Evolutionary conservation across 2,888 invertebrate genomes (phyloP).

Genomic region (Xestia ashworthii): DNA sequence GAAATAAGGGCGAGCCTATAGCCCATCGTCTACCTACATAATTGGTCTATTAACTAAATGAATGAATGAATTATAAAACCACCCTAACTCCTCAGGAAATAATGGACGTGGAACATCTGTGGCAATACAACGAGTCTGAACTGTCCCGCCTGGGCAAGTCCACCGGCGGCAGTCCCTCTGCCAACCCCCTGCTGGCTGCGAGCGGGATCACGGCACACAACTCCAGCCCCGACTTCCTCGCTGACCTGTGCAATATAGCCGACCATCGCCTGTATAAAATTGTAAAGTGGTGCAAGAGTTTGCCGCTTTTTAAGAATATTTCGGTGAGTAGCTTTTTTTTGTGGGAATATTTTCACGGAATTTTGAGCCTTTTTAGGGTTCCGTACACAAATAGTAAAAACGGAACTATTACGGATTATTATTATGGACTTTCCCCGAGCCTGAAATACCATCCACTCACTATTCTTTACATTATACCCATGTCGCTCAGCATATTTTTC

Average conservation of each 20-base stretch:
- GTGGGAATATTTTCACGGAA: too few species aligned
- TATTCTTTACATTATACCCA: too few species aligned
- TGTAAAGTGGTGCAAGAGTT: slow-evolving; percentile 99
- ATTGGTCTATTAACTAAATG: too few species aligned
- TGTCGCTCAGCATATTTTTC: too few species aligned
- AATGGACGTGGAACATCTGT: slow-evolving; percentile 98
- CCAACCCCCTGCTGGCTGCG: slow-evolving; percentile 86
- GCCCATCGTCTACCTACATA: background rate
- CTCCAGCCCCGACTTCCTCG: slow-evolving; percentile 95
- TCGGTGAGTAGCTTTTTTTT: slow-evolving; percentile 91
- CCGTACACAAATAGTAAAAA: too few species aligned
- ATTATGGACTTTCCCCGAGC: too few species aligned
- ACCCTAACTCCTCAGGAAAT: slow-evolving; percentile 92
- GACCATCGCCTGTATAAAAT: slow-evolving; percentile 99
- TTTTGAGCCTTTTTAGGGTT: too few species aligned
- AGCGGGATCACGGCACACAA: slow-evolving; percentile 90
- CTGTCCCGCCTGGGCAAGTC: slow-evolving; percentile 91
- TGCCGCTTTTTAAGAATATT: slow-evolving; percentile 98
- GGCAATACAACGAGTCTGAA: slow-evolving; percentile 98
- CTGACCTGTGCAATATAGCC: slow-evolving; percentile 97
- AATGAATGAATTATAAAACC: background rate
- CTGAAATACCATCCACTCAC: too few species aligned
- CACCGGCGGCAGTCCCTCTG: slow-evolving; percentile 80
- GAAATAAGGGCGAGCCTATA: background rate
- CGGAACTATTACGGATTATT: too few species aligned